phyloP scores from a whole-genome alignment of 2,888 invertebrate genomes.

The Callyntrura sp. region DNA sequence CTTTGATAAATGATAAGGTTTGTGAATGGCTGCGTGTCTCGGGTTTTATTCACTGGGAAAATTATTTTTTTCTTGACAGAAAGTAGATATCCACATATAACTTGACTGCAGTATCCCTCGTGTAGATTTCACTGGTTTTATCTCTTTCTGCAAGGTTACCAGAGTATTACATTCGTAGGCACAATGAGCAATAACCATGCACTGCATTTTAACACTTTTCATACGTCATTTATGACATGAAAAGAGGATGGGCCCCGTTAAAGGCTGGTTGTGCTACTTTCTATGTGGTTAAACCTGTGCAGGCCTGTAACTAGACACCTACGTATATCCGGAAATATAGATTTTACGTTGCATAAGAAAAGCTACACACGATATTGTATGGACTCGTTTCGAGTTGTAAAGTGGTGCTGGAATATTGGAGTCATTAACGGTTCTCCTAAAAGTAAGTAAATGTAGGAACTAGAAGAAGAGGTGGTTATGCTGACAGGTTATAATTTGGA shows the following conservation, averaged over 20 bases:
- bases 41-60: no score
- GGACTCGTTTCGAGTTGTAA: background rate
- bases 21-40: background rate
- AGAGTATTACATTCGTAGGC: background rate
- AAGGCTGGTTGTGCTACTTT: background rate
- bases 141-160: background rate
- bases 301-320: background rate
- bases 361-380: background rate
- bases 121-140: background rate
- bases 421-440: background rate
- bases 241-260: background rate
- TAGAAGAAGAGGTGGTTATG: conserved; percentile 20
- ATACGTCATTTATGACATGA: conserved; percentile 36
- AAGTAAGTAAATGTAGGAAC: background rate
- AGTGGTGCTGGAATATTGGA: background rate
- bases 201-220: conserved; percentile 37
- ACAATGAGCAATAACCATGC: conserved; percentile 42
- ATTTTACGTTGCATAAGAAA: conserved; percentile 10
- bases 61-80: no score
- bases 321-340: background rate
- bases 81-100: no score
- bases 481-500: conserved; percentile 10
- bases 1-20: background rate
- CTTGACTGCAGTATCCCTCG: no score
- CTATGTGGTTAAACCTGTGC: no score